phyloP scores from a whole-genome alignment of 1,140 invertebrate species.

The Drosophila lowei region DNA sequence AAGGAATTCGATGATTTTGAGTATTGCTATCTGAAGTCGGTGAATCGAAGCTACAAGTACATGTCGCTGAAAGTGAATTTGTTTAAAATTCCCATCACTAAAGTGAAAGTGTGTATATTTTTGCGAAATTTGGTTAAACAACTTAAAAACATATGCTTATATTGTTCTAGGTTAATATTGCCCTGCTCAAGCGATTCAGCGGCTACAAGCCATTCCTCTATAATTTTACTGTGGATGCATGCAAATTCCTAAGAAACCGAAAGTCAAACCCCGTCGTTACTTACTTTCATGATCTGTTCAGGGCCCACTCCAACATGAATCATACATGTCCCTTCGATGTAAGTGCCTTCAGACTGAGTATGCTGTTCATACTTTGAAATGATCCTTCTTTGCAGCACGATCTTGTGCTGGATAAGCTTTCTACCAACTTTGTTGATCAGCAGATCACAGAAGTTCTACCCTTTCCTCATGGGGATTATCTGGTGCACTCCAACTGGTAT shows the following conservation, averaged over 20 bases:
- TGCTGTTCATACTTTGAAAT: not conserved
- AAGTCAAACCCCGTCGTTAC: not conserved
- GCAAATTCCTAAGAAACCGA: not conserved
- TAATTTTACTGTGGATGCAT: constrained; percentile 13
- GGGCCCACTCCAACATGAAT: constrained; percentile 8
- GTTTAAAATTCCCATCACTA: constrained; percentile 11
- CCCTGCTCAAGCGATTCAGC: constrained; percentile 5
- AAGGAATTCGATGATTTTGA: constrained; percentile 11
- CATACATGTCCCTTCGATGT: constrained; percentile 25
- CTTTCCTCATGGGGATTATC: constrained; percentile 6
- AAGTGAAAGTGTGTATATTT: constrained; percentile 2
- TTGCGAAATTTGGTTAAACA: too few species aligned
- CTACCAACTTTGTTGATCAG: constrained; percentile 1
- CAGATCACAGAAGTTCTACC: constrained; percentile 7
- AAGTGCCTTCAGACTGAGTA: not conserved
- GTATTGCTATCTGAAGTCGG: constrained; percentile 32
- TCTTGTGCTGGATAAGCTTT: constrained; percentile 9
- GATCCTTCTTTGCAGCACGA: constrained; percentile 11
- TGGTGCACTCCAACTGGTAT: not conserved
- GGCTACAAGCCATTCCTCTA: constrained; percentile 32
- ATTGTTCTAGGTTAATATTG: constrained; percentile 1
- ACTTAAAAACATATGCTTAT: not conserved
- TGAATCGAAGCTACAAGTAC: constrained; percentile 35
- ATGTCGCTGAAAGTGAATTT: constrained; percentile 15
- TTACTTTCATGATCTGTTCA: constrained; percentile 19